These are phyloP conservation scores for Adoxophyes honmai DNA, from an alignment of 1,140 invertebrate genomes.

Conservation along the genomic window DNA sequence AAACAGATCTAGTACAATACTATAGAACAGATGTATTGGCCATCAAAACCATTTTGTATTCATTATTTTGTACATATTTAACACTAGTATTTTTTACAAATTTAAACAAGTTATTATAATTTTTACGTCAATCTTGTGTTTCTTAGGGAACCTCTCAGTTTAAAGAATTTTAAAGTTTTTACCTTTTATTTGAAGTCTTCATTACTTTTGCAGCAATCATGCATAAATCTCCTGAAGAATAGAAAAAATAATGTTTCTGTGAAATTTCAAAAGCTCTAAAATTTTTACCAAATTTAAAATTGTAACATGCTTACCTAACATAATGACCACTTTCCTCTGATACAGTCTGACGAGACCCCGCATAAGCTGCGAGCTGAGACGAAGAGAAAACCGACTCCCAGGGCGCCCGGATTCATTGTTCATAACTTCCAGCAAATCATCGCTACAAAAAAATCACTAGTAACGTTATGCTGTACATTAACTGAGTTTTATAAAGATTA, in stretches of 20 bases:
- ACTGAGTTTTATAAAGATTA: too few relatives aligned
- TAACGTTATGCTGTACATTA: too few relatives aligned
- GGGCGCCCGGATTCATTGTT: constrained; percentile 56
- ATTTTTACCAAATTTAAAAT: too few relatives aligned
- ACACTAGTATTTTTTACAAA: too few relatives aligned
- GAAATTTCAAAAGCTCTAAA: too few relatives aligned
- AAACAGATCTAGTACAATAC: too few relatives aligned
- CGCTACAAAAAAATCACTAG: constrained; percentile 33
- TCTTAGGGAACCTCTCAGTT: too few relatives aligned
- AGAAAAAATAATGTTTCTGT: constrained; percentile 7
- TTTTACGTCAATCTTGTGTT: too few relatives aligned
- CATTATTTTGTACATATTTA: too few relatives aligned
- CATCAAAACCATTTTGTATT: too few relatives aligned
- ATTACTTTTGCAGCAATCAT: constrained; percentile 58
- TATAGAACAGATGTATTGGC: too few relatives aligned
- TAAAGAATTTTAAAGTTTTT: constrained; percentile 28
- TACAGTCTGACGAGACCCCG: constrained; percentile 56
- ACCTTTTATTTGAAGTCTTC: constrained; percentile 57
- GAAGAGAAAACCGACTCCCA: constrained; percentile 53
- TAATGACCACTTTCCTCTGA: constrained; percentile 48
- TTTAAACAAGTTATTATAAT: too few relatives aligned
- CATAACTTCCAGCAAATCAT: constrained; percentile 54
- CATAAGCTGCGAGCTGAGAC: constrained; percentile 59
- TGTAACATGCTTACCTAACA: constrained; percentile 32
- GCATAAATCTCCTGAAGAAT: constrained; percentile 52